Base-by-base conservation (phyloP, 2,797 vertebrate species). In the Harpagifer antarcticus region DNA sequence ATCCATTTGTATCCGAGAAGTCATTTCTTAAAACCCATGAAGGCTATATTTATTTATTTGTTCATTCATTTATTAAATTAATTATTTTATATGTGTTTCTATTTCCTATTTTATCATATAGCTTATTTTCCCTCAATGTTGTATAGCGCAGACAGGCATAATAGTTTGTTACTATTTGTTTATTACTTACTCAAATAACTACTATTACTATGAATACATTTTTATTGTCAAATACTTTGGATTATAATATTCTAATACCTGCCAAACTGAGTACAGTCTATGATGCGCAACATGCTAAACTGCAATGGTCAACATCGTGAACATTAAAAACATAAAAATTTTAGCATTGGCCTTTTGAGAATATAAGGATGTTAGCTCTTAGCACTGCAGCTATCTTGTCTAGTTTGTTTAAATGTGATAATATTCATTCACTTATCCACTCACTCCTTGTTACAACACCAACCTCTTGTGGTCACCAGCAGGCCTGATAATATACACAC, bases 341-440 rank as follows among this genome's bases (percentile, higher is more conserved):
- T 37, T 5, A 48, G 17, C 54, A 8, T 33, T 57, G 27, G 47
- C 52, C 23, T 16, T 4, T 43, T 15, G 12, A 50, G 7, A 3
- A 23, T 53, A 9, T 27, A 17, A 43, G 23, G 23, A 45, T 37
- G 31, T 20, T 40, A 31, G 20, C 43, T 31, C 15, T 11, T 8
- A 19, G 37, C n/a, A 57, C 16, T 15, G 57, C 52, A 3, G 11
- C 16, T 27, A 19, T 31, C 20, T 20, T 62, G 19, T 10, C 50
- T 50, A 9, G 33, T 14, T 64, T 65, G 12, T 45, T 69, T 47
- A 23, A 65, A 62, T 49, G 10, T 17, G 37, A 12, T 56, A 52
- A 62, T 50, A 44, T 42, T 27, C 17, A 55, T 43, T 52, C 1
- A 53, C 14, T 31, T 11, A 27, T 19, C 47, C 3, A 31, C 14